Evolutionary conservation across 2,888 invertebrate genomes (phyloP), one percentile per base, ranked within the genome.

Genomic region (Chelonus formosanus): DNA sequence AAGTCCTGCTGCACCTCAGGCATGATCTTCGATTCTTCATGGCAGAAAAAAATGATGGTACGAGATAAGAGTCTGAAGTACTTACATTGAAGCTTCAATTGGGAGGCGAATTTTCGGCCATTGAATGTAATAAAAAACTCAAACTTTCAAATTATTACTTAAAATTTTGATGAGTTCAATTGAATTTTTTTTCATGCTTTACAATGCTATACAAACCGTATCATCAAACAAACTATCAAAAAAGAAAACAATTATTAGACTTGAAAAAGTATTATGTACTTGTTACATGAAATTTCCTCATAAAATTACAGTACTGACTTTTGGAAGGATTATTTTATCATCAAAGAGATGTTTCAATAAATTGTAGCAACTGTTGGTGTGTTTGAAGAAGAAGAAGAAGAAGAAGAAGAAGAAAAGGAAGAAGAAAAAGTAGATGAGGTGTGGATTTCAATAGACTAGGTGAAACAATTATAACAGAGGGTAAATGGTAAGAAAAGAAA

Each of bases 81-180:
- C 48, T 4, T 50, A 36, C 32, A 36, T 35, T 55, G 59, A 52
- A 53, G 40, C 48, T 50, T n/a, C 48, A 59, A 59, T 59, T 36
- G 43, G 40, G 43, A 31, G 8, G 36, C 7, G 50, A 61, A 53
- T 61, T 61, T 61, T 61, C 44, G 61, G 44, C 35, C 34, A 10
- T 61, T 53, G 43, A 53, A 53, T 44, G 44, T 61, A 61, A 61
- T 61, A 61, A 61, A 61, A 53, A 61, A 52, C 53, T 61, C 53
- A 52, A 52, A 50, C n/a, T 60, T 50, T 20, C 50, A 60, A 34
- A 50, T 32, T 60, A 60, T 60, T 60, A 60, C 47, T 60, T 50
- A 20, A 50, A 45, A 47, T 60, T n/a, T 50, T 20, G 20, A 43
- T 36, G 8, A 35, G 44, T 20, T 35, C 52, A 10, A 52, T 61